These are phyloP conservation scores for Caligus rogercresseyi DNA, from an alignment of 1,140 invertebrate genomes.

Conservation along the genomic window DNA sequence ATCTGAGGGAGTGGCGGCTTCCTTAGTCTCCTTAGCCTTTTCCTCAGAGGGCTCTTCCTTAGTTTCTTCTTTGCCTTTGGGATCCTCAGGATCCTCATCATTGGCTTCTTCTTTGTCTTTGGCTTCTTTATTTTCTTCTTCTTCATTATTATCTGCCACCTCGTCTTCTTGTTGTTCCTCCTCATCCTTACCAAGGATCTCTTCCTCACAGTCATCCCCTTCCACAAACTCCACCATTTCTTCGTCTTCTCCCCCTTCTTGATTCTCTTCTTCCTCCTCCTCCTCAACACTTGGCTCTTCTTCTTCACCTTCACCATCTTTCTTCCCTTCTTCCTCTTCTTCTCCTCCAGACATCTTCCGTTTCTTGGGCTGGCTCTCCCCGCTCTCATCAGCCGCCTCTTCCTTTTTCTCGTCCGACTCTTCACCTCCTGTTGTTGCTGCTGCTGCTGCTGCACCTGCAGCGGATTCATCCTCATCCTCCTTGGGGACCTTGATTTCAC, in stretches of 20 bases:
- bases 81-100: too few species aligned
- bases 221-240: not conserved
- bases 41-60: not conserved
- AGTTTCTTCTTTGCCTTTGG: not conserved
- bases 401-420: conserved; percentile 4
- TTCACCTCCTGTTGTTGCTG: not conserved
- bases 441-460: not conserved
- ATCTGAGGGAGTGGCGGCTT: too few species aligned
- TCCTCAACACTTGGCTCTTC: too few species aligned
- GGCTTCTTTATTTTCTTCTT: not conserved
- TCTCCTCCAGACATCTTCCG: not conserved
- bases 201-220: not conserved
- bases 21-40: too few species aligned
- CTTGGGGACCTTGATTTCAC: conserved; percentile 18
- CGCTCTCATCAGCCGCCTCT: conserved; percentile 5
- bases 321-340: not conserved
- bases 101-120: not conserved
- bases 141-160: not conserved
- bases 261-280: not conserved
- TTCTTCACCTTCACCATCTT: not conserved
- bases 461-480: not conserved
- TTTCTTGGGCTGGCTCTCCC: not conserved
- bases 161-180: not conserved
- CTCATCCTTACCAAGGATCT: not conserved
- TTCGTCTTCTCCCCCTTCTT: not conserved